These are phyloP conservation scores for Unio delphinus DNA, from an alignment of 2,888 invertebrate species.

Conservation along the genomic window DNA sequence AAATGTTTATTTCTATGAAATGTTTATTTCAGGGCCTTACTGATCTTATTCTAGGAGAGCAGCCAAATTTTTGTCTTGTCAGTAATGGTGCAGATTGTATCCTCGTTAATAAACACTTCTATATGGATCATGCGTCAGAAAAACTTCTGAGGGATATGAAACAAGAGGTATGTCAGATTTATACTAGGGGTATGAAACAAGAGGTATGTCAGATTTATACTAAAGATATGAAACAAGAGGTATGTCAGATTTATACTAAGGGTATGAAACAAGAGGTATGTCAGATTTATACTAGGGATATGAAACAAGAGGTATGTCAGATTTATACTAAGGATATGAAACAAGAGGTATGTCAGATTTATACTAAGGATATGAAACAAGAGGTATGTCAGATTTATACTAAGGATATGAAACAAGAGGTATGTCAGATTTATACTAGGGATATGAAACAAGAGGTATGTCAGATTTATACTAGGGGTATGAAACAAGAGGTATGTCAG, in stretches of 20 bases:
- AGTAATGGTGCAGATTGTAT: constrained; percentile 66
- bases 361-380: constrained; percentile 35
- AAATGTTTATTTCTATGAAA: too few species aligned
- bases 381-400: constrained; percentile 39
- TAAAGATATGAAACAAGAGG: constrained; percentile 50
- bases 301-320: constrained; percentile 53
- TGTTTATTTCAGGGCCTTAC: constrained; percentile 53
- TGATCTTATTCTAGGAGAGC: constrained; percentile 54
- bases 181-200: constrained; percentile 39
- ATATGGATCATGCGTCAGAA: constrained; percentile 52
- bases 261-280: constrained; percentile 55
- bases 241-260: constrained; percentile 15
- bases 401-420: constrained; percentile 3
- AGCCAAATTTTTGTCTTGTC: constrained; percentile 62
- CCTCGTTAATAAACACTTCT: constrained; percentile 60
- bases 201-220: constrained; percentile 39
- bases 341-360: constrained; percentile 46
- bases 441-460: too few species aligned
- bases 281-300: constrained; percentile 13
- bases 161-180: constrained; percentile 46
- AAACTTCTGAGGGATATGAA: constrained; percentile 47
- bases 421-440: too few species aligned
- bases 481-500: too few species aligned
- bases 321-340: constrained; percentile 32
- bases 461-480: too few species aligned